These are phyloP conservation scores for Euborellia annulipes DNA, from an alignment of 1,140 invertebrate species.

Conservation along the genomic window DNA sequence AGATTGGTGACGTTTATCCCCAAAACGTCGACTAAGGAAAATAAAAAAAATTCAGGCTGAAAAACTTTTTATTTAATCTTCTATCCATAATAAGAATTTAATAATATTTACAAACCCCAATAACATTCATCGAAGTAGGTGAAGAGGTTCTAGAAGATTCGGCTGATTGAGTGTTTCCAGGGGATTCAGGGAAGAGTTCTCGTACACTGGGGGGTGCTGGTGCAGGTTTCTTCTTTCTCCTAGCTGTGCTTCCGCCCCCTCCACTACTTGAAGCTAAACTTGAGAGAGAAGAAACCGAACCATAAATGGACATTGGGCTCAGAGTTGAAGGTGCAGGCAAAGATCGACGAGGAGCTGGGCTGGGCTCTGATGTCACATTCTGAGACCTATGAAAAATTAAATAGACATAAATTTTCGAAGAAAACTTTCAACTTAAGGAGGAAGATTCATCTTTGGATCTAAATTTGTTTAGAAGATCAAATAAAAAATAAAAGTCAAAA, in stretches of 20 bases:
- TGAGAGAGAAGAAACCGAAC: constrained; percentile 23
- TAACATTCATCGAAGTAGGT: constrained; percentile 26
- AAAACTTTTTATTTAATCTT: no score
- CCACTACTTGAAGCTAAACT: constrained; percentile 27
- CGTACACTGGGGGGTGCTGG: constrained; percentile 40
- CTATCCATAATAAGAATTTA: no score
- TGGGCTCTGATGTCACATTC: constrained; percentile 8
- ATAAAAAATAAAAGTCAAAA: neutral
- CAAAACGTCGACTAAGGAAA: no score
- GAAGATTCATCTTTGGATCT: no score
- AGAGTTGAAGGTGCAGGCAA: neutral
- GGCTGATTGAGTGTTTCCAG: constrained; percentile 15
- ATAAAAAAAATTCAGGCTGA: no score
- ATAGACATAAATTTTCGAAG: no score
- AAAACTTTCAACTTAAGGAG: no score
- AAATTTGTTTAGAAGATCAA: neutral
- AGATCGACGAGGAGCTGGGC: constrained; percentile 10
- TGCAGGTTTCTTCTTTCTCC: constrained; percentile 48
- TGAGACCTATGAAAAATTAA: neutral
- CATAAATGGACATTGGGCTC: constrained; percentile 3
- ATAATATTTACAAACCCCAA: no score
- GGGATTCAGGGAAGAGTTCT: constrained; percentile 13
- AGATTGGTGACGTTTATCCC: no score
- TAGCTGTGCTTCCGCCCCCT: neutral
- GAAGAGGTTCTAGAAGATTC: constrained; percentile 17